Evolutionary conservation across 2,888 invertebrate genomes (phyloP), one percentile per base, ranked within the genome.

Genomic region (Apodemia zela): DNA sequence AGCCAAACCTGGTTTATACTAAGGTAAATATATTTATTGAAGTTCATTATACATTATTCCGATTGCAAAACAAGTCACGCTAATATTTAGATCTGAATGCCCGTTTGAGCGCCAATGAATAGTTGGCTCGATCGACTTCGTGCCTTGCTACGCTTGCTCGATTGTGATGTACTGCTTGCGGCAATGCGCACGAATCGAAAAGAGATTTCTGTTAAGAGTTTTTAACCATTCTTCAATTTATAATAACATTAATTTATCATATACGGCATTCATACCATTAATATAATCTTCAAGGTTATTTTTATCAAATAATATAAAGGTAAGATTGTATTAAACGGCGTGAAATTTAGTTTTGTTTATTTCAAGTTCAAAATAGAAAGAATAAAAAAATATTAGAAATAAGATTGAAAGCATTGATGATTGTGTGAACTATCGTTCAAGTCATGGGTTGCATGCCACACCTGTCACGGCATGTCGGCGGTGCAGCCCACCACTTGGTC

Each of bases 31-130:
- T 64, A 72, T 67, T 67, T 69, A 68, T 64, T 57, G 66, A 67
- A 69, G 67, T 74, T 74, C 75, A 78, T 78, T 78, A 69, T 66
- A 61, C 75, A 84, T 85, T 86, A 86, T 86, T 86, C 82, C 84
- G 70, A 82, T 84, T 81, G 79, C 81, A 86, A 87, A 84, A 83
- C 77, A 69, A 81, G 81, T 78, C 81, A 79, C 78, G 85, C 78
- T 87, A 89, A 87, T 89, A 89, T 89, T 87, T 89, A 90, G 89
- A 89, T 80, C 87, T 87, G 85, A 88, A 89, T 89, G 87, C 84
- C 80, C 80, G 84, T 87, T 82, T 85, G 88, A 87, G 87, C 84
- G 90, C 90, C 90, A 90, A 90, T 89, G 88, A 91, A 91, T 90
- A 88, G 87, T 90, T 91, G 90, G 90, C 90, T 89, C 89, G 88